A percentile compares a stretch with the other conserved stretches of the same genome.
phyloP scores from a whole-genome alignment of 2,888 invertebrate genomes.

The Chloroclystis v-ata region DNA sequence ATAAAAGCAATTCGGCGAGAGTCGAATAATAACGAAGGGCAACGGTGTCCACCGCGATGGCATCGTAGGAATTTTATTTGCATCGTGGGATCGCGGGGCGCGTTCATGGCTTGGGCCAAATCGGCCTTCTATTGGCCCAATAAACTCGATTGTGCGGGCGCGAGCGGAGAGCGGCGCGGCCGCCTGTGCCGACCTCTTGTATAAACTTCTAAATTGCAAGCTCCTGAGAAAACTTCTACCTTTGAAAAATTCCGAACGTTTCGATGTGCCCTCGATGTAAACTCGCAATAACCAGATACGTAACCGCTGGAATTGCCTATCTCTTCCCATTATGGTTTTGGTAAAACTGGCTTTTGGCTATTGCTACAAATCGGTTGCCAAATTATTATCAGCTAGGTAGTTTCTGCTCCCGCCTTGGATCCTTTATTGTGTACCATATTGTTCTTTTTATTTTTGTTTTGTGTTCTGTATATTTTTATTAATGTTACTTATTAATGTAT shows the following conservation, averaged over 20 bases:
- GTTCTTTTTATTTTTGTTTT: too few species aligned
- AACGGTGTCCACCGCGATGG: conserved; percentile 68
- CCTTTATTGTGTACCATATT: too few species aligned
- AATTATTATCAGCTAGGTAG: neutral
- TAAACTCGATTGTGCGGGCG: conserved; percentile 63
- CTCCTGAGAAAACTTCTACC: conserved; percentile 63
- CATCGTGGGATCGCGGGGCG: conserved; percentile 53
- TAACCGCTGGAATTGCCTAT: conserved; percentile 57
- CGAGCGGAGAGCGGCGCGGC: conserved; percentile 33
- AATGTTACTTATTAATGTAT: too few species aligned
- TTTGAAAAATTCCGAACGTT: conserved; percentile 64
- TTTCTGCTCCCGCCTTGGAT: too few species aligned
- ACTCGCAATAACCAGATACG: conserved; percentile 58
- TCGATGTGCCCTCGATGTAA: conserved; percentile 57
- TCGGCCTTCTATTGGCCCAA: conserved; percentile 64
- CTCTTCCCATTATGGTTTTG: conserved; percentile 43
- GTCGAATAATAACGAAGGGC: conserved; percentile 75
- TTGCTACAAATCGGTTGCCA: neutral
- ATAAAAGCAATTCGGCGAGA: conserved; percentile 76
- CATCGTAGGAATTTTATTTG: conserved; percentile 71
- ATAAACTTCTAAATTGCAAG: conserved; percentile 66
- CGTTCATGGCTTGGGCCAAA: conserved; percentile 44
- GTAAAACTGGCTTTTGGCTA: neutral
- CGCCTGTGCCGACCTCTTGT: conserved; percentile 39
- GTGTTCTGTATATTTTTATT: too few species aligned